phyloP scores from a whole-genome alignment of 2,888 invertebrate genomes.

The Capitulum mitella region DNA sequence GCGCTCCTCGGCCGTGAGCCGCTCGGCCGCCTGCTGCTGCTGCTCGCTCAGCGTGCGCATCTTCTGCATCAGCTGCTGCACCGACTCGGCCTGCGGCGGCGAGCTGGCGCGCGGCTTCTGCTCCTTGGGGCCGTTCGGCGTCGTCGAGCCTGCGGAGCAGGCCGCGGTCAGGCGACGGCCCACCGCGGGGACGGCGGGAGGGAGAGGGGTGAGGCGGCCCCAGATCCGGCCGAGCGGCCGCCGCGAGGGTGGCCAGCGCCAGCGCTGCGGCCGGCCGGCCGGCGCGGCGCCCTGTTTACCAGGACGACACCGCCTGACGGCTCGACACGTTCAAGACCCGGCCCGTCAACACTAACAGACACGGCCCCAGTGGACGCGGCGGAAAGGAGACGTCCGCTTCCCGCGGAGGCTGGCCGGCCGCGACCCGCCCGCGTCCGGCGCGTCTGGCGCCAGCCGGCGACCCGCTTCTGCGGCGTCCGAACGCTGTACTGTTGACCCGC shows the following conservation, averaged over 20 bases:
- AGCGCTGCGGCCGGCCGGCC: not conserved
- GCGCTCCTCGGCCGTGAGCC: not conserved
- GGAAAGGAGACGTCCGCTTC: no score
- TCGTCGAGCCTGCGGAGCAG: not conserved
- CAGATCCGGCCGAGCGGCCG: no score
- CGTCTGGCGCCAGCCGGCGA: no score
- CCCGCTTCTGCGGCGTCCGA: no score
- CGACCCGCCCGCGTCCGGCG: not conserved
- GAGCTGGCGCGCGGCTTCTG: not conserved
- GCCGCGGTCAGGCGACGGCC: not conserved
- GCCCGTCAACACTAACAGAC: no score
- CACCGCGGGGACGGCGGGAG: not conserved
- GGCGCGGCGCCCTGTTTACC: not conserved
- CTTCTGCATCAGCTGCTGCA: slow-evolving; percentile 12
- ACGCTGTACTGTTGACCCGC: no score
- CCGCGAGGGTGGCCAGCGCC: not conserved
- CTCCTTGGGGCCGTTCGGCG: not conserved
- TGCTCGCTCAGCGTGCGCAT: slow-evolving; percentile 16
- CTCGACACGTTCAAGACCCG: not conserved
- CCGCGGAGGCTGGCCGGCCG: no score
- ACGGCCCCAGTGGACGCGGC: no score
- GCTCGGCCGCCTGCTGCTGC: not conserved
- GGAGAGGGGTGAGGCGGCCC: not conserved
- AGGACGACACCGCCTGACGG: not conserved
- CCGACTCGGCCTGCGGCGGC: not conserved